Conservation (phyloP, 2,797 vertebrate species). For the Cryptoprocta ferox region DNA sequence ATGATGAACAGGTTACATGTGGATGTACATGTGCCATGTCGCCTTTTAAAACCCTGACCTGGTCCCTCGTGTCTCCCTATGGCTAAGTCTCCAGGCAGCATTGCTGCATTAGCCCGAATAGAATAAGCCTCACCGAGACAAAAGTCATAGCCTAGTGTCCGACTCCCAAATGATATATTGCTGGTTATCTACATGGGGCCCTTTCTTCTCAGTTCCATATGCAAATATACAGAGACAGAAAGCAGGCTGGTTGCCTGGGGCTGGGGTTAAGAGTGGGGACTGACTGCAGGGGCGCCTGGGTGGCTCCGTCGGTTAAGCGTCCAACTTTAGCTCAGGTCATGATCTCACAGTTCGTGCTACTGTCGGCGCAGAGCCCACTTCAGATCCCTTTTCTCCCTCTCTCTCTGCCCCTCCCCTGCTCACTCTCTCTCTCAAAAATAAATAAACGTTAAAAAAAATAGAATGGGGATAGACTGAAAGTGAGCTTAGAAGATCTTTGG, state of each 20-base stretch:
- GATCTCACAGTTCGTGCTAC: no score
- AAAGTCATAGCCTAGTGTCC: neutral
- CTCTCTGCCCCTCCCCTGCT: no score
- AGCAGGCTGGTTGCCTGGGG: neutral
- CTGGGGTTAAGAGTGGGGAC: neutral
- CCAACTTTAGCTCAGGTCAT: no score
- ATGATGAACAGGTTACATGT: constrained; percentile 61
- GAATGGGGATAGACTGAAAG: neutral
- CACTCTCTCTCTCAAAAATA: no score
- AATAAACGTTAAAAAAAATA: no score
- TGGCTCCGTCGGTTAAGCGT: no score
- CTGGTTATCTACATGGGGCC: neutral
- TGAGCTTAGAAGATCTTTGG: neutral
- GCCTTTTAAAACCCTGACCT: neutral
- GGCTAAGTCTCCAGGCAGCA: neutral
- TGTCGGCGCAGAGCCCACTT: no score
- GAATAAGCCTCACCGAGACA: neutral
- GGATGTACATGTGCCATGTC: neutral
- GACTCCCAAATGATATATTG: neutral
- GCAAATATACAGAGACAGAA: neutral
- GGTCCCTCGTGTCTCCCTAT: neutral
- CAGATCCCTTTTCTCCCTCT: no score
- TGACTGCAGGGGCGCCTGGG: neutral
- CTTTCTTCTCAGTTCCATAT: neutral
- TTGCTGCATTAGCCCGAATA: neutral